Evolutionary conservation across 2,797 vertebrate species (phyloP).

Genomic region (Phalanger gymnotis): DNA sequence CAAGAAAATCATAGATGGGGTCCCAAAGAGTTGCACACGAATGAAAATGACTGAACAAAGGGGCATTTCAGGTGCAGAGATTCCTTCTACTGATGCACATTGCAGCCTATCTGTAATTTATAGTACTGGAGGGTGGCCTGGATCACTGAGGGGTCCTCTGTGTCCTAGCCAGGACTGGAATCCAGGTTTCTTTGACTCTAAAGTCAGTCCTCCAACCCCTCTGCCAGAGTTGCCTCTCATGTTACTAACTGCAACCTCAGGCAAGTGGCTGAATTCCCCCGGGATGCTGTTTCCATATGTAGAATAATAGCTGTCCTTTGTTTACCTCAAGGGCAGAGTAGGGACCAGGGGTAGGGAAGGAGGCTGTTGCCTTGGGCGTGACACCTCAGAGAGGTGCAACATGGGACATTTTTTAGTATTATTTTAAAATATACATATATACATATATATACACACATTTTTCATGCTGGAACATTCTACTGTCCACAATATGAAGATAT

Average conservation of each 20-base stretch:
- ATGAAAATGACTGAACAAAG: no score
- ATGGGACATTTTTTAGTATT: neutral
- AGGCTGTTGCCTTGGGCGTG: neutral
- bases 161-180: neutral
- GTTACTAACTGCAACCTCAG: neutral
- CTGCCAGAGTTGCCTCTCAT: neutral
- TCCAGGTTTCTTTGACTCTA: neutral
- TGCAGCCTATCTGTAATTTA: neutral
- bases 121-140: neutral
- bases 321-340: neutral
- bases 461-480: neutral
- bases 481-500: neutral
- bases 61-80: neutral
- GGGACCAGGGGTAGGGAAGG: neutral
- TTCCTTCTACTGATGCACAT: neutral
- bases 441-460: neutral
- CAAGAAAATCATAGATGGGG: neutral
- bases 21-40: neutral
- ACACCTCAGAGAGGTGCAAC: neutral
- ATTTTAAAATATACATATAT: no score
- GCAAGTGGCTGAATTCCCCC: neutral
- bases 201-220: neutral
- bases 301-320: neutral
- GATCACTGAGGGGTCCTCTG: neutral
- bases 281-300: neutral